These are phyloP conservation scores for Argyresthia goedartella DNA, from an alignment of 2,888 invertebrate genomes.

Conservation along the genomic window DNA sequence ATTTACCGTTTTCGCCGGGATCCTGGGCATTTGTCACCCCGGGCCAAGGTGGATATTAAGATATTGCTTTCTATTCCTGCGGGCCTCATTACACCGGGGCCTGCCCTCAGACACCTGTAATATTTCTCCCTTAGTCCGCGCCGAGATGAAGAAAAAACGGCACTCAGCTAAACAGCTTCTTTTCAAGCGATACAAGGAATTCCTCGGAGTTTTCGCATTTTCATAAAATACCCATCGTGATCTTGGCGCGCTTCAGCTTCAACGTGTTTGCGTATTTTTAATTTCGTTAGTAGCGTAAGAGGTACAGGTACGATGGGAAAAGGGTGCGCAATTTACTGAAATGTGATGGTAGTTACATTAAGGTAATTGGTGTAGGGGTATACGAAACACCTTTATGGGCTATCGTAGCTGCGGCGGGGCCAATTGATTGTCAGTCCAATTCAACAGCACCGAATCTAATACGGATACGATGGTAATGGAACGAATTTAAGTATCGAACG, in stretches of 20 bases:
- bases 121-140: constrained; percentile 52
- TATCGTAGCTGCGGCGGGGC: constrained; percentile 44
- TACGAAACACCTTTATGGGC: constrained; percentile 53
- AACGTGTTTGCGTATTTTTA: constrained; percentile 43
- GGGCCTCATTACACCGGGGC: constrained; percentile 60
- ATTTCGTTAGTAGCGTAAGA: constrained; percentile 45
- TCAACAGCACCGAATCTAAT: constrained; percentile 44
- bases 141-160: constrained; percentile 20
- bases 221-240: constrained; percentile 33
- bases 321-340: constrained; percentile 46
- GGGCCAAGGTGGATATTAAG: constrained; percentile 59
- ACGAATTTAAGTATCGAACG: constrained; percentile 46
- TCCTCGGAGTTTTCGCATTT: constrained; percentile 33
- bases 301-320: constrained; percentile 33
- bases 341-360: constrained; percentile 63
- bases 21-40: constrained; percentile 59
- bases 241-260: constrained; percentile 19
- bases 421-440: constrained; percentile 50
- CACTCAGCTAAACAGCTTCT: constrained; percentile 26
- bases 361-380: constrained; percentile 61
- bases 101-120: constrained; percentile 47
- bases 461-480: constrained; percentile 50
- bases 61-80: constrained; percentile 64
- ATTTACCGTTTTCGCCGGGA: constrained; percentile 60
- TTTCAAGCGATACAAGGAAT: constrained; percentile 20